Conservation (phyloP, 2,113 vertebrate species). For the Pedetes capensis region DNA sequence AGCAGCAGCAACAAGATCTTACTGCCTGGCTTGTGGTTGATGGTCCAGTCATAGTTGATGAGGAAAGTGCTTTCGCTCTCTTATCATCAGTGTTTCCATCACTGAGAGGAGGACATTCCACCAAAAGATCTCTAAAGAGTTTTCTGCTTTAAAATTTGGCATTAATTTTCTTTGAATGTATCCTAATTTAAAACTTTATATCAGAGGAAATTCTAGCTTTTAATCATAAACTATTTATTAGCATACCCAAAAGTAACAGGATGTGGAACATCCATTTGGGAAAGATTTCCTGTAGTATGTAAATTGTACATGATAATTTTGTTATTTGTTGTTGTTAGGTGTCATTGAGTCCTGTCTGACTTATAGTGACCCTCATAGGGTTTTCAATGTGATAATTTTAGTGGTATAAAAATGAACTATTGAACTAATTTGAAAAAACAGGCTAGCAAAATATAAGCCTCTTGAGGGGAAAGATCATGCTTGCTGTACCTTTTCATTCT, state of each 20-base stretch:
- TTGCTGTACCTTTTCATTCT: background rate
- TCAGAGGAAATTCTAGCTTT: slow-evolving; percentile 38
- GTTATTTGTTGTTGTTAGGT: too few relatives aligned
- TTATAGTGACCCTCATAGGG: too few relatives aligned
- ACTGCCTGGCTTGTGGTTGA: background rate
- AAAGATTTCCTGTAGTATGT: background rate
- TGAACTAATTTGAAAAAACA: slow-evolving; percentile 5
- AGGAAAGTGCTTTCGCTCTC: slow-evolving; percentile 7
- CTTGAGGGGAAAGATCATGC: background rate
- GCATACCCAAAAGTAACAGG: background rate
- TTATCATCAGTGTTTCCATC: background rate
- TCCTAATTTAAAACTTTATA: slow-evolving; percentile 1
- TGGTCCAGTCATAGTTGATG: background rate
- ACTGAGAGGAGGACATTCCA: background rate
- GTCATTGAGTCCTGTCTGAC: too few relatives aligned
- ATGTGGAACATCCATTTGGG: background rate
- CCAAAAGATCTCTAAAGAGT: background rate
- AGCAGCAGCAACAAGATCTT: too few relatives aligned
- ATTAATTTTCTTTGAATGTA: slow-evolving; percentile 34
- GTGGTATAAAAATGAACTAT: background rate
- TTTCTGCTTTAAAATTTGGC: background rate
- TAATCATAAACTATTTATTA: background rate
- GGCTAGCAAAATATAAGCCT: background rate
- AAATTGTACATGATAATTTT: background rate
- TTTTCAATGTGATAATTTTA: background rate